Evolutionary conservation across 2,888 invertebrate genomes (phyloP).

Genomic region (Cryptops parisi): DNA sequence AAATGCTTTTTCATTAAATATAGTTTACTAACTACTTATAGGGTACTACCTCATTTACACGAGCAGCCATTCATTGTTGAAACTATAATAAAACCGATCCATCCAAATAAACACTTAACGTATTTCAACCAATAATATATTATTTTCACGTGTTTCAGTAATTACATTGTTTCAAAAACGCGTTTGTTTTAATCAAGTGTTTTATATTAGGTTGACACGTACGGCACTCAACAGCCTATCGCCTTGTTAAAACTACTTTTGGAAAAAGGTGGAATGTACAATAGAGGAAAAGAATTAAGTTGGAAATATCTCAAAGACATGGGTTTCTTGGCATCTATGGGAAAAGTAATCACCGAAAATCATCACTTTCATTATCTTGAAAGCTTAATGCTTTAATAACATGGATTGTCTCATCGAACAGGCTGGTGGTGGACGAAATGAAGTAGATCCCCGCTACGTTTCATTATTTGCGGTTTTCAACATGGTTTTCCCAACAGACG

Average conservation of each 20-base stretch:
- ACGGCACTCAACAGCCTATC: constrained; percentile 88
- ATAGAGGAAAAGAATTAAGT: constrained; percentile 70
- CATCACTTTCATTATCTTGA: neutral
- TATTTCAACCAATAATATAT: too few relatives aligned
- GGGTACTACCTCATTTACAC: too few relatives aligned
- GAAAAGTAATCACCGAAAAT: constrained; percentile 3
- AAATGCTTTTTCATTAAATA: too few relatives aligned
- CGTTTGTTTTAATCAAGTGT: too few relatives aligned
- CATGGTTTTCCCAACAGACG: constrained; percentile 64
- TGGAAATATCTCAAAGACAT: constrained; percentile 80
- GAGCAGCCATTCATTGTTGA: too few relatives aligned
- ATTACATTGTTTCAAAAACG: too few relatives aligned
- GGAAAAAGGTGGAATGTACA: constrained; percentile 76
- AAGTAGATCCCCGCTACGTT: constrained; percentile 78
- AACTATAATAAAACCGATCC: too few relatives aligned
- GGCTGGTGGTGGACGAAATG: constrained; percentile 77
- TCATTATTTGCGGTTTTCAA: constrained; percentile 81
- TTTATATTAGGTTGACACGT: constrained; percentile 50
- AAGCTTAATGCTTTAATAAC: neutral
- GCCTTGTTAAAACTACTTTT: constrained; percentile 80
- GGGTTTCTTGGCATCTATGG: constrained; percentile 28
- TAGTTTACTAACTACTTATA: too few relatives aligned
- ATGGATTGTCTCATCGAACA: constrained; percentile 24
- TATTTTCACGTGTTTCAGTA: too few relatives aligned
- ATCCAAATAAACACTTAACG: too few relatives aligned